A percentile compares a stretch with the other conserved stretches of the same genome.
Conservation (phyloP, 2,888 invertebrate species). For the Epirrhoe tristata region DNA sequence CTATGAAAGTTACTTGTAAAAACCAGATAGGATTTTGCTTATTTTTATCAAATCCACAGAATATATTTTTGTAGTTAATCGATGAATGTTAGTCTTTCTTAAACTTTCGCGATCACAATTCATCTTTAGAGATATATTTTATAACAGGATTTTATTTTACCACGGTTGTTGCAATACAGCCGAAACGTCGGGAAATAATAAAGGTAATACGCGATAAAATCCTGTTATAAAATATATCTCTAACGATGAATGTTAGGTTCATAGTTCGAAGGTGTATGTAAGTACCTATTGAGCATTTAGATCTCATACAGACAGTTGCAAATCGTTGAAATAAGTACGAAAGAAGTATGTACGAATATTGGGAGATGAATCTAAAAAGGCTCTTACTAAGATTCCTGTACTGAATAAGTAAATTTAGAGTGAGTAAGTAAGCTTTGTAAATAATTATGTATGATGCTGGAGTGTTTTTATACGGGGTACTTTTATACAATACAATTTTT, state of each 20-base stretch:
- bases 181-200: no score
- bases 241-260: no score
- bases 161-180: no score
- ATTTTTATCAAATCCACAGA: neutral
- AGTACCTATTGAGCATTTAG: constrained; percentile 21
- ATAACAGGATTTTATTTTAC: no score
- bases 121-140: no score
- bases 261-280: constrained; percentile 6
- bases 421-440: constrained; percentile 28
- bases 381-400: constrained; percentile 11
- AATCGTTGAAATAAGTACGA: neutral
- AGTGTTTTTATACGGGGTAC: constrained; percentile 36
- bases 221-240: no score
- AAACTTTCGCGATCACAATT: no score
- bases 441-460: constrained; percentile 28
- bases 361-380: neutral
- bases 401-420: constrained; percentile 2
- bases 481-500: constrained; percentile 49
- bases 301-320: constrained; percentile 20
- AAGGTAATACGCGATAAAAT: no score
- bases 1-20: neutral
- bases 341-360: neutral
- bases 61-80: neutral
- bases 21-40: neutral
- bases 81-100: no score